phyloP scores from a whole-genome alignment of 2,113 vertebrate species.

The Melospiza georgiana region DNA sequence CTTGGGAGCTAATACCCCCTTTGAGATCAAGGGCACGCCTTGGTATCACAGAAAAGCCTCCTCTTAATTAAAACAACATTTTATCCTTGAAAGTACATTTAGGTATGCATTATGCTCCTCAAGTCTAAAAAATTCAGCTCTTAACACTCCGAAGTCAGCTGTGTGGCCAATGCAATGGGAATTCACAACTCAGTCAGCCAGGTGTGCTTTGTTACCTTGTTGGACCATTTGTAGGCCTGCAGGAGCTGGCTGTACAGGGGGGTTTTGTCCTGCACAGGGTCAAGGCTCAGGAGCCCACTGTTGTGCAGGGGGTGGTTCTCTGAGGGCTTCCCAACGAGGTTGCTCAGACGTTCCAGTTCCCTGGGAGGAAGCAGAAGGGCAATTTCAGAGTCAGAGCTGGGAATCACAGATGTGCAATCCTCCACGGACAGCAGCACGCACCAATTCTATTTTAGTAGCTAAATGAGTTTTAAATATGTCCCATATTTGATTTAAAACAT shows the following conservation, averaged over 20 bases:
- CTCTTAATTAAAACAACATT: neutral
- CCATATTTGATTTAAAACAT: neutral
- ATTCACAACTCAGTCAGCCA: neutral
- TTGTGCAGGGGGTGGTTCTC: slow-evolving; percentile 98
- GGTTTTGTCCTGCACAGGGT: slow-evolving; percentile 98
- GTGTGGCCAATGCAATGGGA: neutral
- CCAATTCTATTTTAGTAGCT: neutral
- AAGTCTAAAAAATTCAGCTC: neutral
- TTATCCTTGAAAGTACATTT: neutral
- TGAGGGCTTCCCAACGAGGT: slow-evolving; percentile 92
- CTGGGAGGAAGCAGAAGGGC: slow-evolving; percentile 71
- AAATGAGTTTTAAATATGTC: neutral
- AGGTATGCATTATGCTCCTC: neutral
- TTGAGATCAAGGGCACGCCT: neutral
- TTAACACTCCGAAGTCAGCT: neutral
- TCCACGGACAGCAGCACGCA: neutral
- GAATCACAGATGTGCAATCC: rapidly evolving
- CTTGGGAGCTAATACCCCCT: neutral
- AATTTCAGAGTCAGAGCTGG: neutral
- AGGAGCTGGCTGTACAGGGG: slow-evolving; percentile 96
- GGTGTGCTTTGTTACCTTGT: slow-evolving; percentile 83
- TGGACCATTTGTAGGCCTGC: slow-evolving; percentile 99
- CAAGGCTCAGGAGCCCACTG: slow-evolving; percentile 91
- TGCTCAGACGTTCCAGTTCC: slow-evolving; percentile 93
- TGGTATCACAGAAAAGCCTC: neutral